phyloP scores from a whole-genome alignment of 2,888 invertebrate species.

The Pollenia griseotomentosa region DNA sequence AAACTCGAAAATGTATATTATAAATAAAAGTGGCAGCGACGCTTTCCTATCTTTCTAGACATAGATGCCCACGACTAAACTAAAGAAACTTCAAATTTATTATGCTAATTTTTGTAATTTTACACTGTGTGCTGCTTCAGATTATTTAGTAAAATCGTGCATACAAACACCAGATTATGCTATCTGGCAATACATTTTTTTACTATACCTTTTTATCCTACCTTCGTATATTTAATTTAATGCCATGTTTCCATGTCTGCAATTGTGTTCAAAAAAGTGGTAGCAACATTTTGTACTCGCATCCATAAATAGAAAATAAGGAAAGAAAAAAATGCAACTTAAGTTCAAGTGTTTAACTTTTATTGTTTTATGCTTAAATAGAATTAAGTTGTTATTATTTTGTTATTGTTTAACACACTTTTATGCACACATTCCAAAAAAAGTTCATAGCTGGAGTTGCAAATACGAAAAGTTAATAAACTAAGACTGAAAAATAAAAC shows the following conservation, averaged over 20 bases:
- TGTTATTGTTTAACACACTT: slow-evolving; percentile 13
- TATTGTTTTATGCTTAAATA: slow-evolving; percentile 45
- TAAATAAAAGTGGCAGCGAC: too few relatives aligned
- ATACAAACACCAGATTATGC: too few relatives aligned
- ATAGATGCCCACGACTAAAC: too few relatives aligned
- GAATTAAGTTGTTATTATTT: slow-evolving; percentile 30
- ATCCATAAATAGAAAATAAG: not conserved
- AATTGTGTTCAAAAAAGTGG: not conserved
- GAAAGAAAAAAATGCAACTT: not conserved
- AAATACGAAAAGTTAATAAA: slow-evolving; percentile 35
- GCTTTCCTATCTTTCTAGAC: too few relatives aligned
- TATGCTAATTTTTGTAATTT: too few relatives aligned
- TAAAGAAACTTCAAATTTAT: too few relatives aligned
- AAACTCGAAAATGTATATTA: too few relatives aligned
- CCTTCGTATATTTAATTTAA: not conserved
- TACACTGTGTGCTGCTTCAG: too few relatives aligned
- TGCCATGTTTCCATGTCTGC: not conserved
- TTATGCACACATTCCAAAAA: not conserved
- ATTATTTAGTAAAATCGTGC: too few relatives aligned
- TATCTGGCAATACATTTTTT: too few relatives aligned
- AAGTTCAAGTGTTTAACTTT: slow-evolving; percentile 42
- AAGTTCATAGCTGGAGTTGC: not conserved
- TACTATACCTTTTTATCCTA: not conserved
- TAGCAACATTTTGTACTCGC: slow-evolving; percentile 7
- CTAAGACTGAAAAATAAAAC: not conserved